Evolutionary conservation across 2,113 vertebrate species (phyloP).

Genomic region (Neodontobutis hainanensis): DNA sequence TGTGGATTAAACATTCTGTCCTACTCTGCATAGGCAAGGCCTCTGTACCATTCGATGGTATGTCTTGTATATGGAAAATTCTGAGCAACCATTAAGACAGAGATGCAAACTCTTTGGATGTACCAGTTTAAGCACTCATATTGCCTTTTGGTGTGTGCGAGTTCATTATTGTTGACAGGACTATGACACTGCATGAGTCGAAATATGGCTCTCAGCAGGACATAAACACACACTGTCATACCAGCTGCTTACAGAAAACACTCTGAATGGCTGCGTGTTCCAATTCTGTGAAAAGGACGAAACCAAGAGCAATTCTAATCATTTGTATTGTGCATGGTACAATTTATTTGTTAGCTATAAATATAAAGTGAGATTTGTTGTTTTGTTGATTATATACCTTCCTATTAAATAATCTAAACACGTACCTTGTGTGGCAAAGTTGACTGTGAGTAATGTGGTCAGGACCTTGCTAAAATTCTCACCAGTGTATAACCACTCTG

Average conservation of each 20-base stretch:
- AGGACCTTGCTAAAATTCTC: slow-evolving; percentile 90
- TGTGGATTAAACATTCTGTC: no score
- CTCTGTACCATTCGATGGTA: no score
- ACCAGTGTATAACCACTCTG: slow-evolving; percentile 88
- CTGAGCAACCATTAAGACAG: no score
- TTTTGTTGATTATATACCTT: slow-evolving; percentile 1
- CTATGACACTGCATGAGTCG: slow-evolving; percentile 31
- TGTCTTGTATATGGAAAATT: no score
- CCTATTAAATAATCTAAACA: neutral
- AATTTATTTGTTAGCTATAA: neutral
- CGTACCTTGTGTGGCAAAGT: slow-evolving; percentile 95
- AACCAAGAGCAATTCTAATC: neutral
- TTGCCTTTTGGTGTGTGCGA: no score
- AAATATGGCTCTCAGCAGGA: slow-evolving; percentile 62
- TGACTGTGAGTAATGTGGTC: slow-evolving; percentile 87
- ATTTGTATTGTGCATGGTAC: neutral
- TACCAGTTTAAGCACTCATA: no score
- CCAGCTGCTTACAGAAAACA: slow-evolving; percentile 54
- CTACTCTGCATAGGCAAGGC: no score
- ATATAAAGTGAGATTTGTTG: no score
- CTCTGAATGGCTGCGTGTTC: slow-evolving; percentile 9
- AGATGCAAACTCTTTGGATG: no score
- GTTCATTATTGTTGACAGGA: neutral
- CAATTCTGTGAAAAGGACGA: neutral
- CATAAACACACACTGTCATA: slow-evolving; percentile 55